Conservation (phyloP, 2,888 invertebrate genomes). For the Polyommatus icarus region DNA sequence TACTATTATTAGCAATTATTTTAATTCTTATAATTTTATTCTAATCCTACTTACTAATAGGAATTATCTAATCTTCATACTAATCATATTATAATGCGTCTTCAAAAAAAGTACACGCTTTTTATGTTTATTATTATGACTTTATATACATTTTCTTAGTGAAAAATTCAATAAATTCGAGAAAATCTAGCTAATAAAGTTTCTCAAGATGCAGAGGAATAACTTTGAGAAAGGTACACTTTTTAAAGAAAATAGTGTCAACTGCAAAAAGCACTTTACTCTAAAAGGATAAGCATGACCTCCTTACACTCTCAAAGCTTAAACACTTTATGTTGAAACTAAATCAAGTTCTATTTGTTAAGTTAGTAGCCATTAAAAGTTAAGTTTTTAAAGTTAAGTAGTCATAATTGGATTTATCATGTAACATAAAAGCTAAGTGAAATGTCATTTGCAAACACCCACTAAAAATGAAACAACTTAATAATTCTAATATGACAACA, state of each 20-base stretch:
- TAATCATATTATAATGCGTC: too few species aligned
- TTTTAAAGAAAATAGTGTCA: constrained; percentile 54
- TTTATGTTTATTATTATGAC: too few species aligned
- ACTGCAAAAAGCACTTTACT: constrained; percentile 45
- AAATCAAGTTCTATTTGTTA: constrained; percentile 32
- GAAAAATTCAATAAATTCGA: background rate
- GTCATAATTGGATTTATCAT: background rate
- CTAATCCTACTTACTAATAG: too few species aligned
- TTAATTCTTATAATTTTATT: too few species aligned
- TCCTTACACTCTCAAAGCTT: constrained; percentile 38
- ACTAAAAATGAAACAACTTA: too few species aligned
- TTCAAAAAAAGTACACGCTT: too few species aligned
- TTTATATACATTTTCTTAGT: background rate
- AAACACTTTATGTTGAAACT: constrained; percentile 37
- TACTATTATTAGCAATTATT: too few species aligned
- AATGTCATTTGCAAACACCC: too few species aligned
- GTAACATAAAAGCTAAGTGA: too few species aligned
- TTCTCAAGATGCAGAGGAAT: background rate
- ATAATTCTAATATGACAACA: too few species aligned
- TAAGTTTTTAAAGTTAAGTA: background rate
- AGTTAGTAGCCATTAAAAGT: constrained; percentile 31
- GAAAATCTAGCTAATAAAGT: constrained; percentile 21
- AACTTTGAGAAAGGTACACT: constrained; percentile 58
- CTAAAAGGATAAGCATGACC: constrained; percentile 44
- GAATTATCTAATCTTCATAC: too few species aligned